Base-by-base conservation (phyloP, 2,113 vertebrate genomes). In the Gambusia affinis region DNA sequence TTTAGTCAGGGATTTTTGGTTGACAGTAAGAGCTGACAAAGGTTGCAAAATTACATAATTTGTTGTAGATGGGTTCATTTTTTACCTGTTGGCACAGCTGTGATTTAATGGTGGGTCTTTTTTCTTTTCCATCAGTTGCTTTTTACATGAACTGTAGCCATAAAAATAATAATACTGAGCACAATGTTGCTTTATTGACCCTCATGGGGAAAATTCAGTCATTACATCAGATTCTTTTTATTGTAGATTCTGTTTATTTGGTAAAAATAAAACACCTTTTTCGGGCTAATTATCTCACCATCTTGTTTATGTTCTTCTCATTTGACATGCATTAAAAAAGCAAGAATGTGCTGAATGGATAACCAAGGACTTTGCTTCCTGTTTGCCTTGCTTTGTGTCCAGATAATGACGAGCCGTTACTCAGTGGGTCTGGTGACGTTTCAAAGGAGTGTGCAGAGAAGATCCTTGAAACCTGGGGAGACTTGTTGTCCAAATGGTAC, bases 401-500 rank as follows among this genome's bases (percentile, higher is more conserved):
- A 99, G 98, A 99, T 93, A 99, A 99, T 0, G 98, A 99, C 17
- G 98, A 99, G 70, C 98, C 98, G 1, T 93, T 99, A 66, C 90
- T 99, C 79, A 99, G 98, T 78, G 98, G 98, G 72, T 99, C 96
- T 65, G 98, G 98, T 64, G 98, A 99, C 57, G 98, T 99, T 84
- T 99, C 98, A 84, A 99, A 99, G 93, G 98, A 99, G 92, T 99
- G 98, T 82, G 98, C 96, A 5, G 98, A 98, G 93, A 99, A 99
- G 93, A 99, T 99, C 84, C 95, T 99, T 77, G 98, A 99, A 93
- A 99, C 98, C 0, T 99, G 98, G 98, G 98, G 97, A 91, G 98
- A 99, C 75, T 94, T 99, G 67, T 90, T 99, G 75, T 97, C 98
- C 79, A 99, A 98, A 89, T 99, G 98, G 98, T 99, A 91, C 95